A percentile compares a stretch with the other conserved stretches of the same genome.
Evolutionary conservation across 2,113 vertebrate species (phyloP).

Genomic region (Phylloscopus trochiloides): DNA sequence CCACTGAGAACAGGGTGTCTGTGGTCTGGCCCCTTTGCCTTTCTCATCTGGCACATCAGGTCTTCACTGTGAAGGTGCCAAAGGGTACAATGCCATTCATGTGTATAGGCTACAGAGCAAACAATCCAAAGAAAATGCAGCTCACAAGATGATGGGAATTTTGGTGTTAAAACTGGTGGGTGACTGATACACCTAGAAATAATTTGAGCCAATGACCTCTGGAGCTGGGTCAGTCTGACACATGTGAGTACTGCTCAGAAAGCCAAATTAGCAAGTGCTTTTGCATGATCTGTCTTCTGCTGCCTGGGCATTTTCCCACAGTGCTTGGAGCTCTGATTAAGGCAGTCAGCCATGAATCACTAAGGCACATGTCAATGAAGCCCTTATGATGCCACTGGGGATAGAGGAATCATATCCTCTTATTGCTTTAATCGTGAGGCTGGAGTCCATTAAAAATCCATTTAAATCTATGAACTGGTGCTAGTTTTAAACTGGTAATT

Average conservation of each 20-base stretch:
- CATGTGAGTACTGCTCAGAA: neutral
- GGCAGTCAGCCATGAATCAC: constrained; percentile 51
- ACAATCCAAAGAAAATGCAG: neutral
- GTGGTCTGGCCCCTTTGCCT: neutral
- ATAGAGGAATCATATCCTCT: constrained; percentile 48
- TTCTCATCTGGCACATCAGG: neutral
- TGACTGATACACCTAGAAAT: fast-evolving
- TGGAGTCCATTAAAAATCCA: constrained; percentile 63
- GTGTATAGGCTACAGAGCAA: neutral
- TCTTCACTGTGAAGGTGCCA: neutral
- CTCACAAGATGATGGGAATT: neutral
- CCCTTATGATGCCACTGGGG: constrained; percentile 9
- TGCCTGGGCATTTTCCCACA: constrained; percentile 27
- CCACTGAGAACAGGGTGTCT: fast-evolving
- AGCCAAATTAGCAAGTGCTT: neutral
- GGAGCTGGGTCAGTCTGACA: neutral
- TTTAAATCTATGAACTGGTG: constrained; percentile 60
- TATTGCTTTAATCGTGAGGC: constrained; percentile 44
- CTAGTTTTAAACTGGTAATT: constrained; percentile 63
- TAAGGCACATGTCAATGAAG: constrained; percentile 48
- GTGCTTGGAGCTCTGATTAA: constrained; percentile 42
- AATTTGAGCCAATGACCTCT: neutral
- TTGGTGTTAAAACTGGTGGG: neutral
- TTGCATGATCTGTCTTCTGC: neutral
- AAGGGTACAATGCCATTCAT: fast-evolving